Evolutionary conservation across 1,140 invertebrate genomes (phyloP), one percentile per base, ranked within the genome.

Genomic region (Antheraea mylitta): DNA sequence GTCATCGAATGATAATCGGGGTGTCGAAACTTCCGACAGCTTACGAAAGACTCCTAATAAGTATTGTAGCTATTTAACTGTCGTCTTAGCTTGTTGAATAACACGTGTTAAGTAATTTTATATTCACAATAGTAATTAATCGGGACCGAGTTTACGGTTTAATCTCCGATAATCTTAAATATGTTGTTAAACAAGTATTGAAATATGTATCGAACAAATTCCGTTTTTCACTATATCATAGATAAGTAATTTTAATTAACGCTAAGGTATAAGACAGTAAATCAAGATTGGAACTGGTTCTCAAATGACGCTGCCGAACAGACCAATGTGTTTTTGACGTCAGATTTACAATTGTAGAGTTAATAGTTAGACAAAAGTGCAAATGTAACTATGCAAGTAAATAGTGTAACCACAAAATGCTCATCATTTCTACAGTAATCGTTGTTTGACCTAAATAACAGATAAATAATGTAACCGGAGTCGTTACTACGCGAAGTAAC

Each of bases 21-120:
- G 73, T 91, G 86, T 82, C 73, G 87, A 89, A 89, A 91, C 83
- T 83, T 89, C 88, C 85, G 80, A 83, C 79, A 78, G 73, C 74
- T 88, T 88, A 76, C 82, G 74, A 82, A 86, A 86, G 69, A 77
- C 78, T 77, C 74, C 74, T 79, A 82, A 78, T 84, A 82, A 78
- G 67, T 79, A 82, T 80, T 77, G 71, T 68, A 69, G 69, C 75
- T 82, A 80, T 83, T 42, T 83, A 74, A 77, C 80, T 85, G 86
- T 85, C 81, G 83, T 80, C 77, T 80, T 74, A 80, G 76, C 73
- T 77, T 78, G 79, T 91, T 88, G 81, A 80, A 86, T 89, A 91
- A 91, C 80, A 66, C 77, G 75, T 83, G 72, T 89, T 86, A 81
- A 77, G 82, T 84, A 89, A 89, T 81, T 53, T 70, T 62, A 19